phyloP scores from a whole-genome alignment of 2,113 vertebrate species.

The Argyrosomus japonicus region DNA sequence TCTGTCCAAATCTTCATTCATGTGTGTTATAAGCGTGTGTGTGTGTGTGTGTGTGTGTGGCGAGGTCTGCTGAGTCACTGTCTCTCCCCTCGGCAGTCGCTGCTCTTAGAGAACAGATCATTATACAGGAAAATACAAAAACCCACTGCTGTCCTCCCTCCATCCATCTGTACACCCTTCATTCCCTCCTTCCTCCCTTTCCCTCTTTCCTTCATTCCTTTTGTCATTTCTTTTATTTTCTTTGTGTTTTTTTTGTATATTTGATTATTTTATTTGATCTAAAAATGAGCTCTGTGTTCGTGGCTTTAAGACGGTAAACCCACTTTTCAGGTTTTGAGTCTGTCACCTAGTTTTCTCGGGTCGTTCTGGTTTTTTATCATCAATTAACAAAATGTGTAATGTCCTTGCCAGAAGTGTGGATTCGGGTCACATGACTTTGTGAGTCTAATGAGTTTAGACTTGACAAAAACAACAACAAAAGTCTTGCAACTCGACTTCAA shows the following conservation, averaged over 20 bases:
- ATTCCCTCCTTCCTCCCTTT: neutral
- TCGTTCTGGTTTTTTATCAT: no score
- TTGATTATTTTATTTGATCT: neutral
- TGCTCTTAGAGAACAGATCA: constrained; percentile 68
- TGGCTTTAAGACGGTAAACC: neutral
- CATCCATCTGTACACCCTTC: constrained; percentile 17
- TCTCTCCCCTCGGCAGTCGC: constrained; percentile 51
- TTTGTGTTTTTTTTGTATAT: neutral
- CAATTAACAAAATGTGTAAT: neutral
- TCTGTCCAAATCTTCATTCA: constrained; percentile 26
- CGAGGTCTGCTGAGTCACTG: constrained; percentile 66
- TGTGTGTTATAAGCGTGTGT: constrained; percentile 20
- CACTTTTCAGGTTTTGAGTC: neutral
- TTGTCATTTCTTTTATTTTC: no score
- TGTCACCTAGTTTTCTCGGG: no score
- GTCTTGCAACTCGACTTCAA: no score
- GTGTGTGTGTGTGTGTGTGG: constrained; percentile 4
- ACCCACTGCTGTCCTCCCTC: constrained; percentile 21
- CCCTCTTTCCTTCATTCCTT: neutral
- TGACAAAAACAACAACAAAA: neutral
- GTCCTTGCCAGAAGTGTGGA: neutral
- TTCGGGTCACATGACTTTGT: neutral
- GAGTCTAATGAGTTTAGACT: neutral
- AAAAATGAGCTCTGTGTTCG: neutral
- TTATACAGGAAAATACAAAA: constrained; percentile 50